These are phyloP conservation scores for Lasioglossum marginatum DNA, from an alignment of 2,888 invertebrate species.

Conservation along the genomic window DNA sequence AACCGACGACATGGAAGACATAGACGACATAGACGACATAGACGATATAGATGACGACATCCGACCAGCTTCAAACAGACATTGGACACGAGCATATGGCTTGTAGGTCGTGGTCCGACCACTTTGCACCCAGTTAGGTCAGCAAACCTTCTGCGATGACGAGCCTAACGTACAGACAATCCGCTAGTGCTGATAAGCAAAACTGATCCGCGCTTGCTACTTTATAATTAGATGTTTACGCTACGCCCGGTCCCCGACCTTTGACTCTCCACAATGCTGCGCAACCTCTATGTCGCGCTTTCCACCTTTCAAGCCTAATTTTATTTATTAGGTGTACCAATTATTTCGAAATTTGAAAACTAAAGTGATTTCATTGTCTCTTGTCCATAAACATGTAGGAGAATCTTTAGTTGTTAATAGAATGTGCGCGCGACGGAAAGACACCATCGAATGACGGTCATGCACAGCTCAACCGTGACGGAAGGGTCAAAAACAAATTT, in stretches of 20 bases:
- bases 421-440: not conserved
- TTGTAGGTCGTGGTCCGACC: slow-evolving; percentile 28
- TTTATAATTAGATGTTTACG: not conserved
- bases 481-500: not conserved
- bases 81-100: slow-evolving; percentile 31
- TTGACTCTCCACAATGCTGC: not conserved
- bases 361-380: no score
- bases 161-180: not conserved
- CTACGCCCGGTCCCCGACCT: not conserved
- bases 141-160: not conserved
- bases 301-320: not conserved
- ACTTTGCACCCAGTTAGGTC: not conserved
- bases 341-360: no score
- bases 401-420: not conserved
- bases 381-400: no score
- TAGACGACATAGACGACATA: slow-evolving; percentile 25
- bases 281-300: not conserved
- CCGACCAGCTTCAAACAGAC: slow-evolving; percentile 40
- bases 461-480: not conserved
- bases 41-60: slow-evolving; percentile 13
- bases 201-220: not conserved
- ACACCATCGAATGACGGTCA: not conserved
- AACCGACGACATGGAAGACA: slow-evolving; percentile 37
- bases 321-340: no score
- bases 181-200: not conserved